Base-by-base conservation (phyloP, 1,140 invertebrate genomes). In the Aleiodes sp. region DNA sequence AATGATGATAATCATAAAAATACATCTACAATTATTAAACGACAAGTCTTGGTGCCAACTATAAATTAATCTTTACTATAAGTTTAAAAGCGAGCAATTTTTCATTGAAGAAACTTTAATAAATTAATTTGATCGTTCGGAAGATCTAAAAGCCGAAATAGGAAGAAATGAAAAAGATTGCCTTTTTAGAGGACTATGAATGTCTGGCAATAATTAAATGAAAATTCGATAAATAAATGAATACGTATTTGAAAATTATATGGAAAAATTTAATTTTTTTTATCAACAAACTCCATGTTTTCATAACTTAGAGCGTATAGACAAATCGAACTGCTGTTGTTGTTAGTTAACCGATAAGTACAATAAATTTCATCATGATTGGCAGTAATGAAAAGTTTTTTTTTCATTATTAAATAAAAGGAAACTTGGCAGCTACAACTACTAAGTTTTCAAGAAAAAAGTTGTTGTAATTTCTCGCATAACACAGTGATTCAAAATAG, bases 61-160 rank as follows among this genome's bases (percentile, higher is more conserved):
- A 72, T 31, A 14, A 68, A 52, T 35, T 64, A 68, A 68, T 68
- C 28, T 62, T 68, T 59, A 72, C 64, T 76, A 66, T 72, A 69
- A 75, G 69, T 74, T 66, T 73, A 73, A 75, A 71, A 76, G 70
- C 73, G 73, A 72, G 70, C 74, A 75, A 70, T 52, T 72, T 68
- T 8, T 6, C n/a, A 19, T 39, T 37, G 19, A 28, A 66, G 31
- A 19, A 56, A 12, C 24, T 10, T 62, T 21, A 37, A 26, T 56
- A 56, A 56, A 56, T 26, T 56, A 56, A 24, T 24, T 12, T 56
- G 14, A 46, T 46, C 43, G 16, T 21, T 46, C 43, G 43, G 43
- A 46, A 19, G 19, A 56, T 10, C 19, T 56, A 24, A 21, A 56
- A 56, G 19, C 24, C 19, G 39, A 61, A n/a, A 61, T 31, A 67